Conservation (phyloP, 2,113 vertebrate genomes). For the Trematomus loennbergii region DNA sequence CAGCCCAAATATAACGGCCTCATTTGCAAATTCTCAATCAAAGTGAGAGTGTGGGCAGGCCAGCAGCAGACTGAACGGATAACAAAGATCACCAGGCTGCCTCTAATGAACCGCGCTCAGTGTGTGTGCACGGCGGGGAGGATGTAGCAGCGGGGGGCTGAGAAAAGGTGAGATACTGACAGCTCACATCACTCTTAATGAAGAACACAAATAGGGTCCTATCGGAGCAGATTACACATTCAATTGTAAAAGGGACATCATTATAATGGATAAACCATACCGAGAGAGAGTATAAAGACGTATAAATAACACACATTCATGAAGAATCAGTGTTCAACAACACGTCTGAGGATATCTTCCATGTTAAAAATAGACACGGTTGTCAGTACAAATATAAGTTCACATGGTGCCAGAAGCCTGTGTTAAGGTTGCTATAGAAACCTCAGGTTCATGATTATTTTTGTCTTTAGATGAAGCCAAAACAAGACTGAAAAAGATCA, state of each 20-base stretch:
- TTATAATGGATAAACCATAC: background rate
- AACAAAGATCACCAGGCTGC: constrained; percentile 76
- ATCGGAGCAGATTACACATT: background rate
- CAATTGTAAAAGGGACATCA: no score
- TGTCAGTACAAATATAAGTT: constrained; percentile 68
- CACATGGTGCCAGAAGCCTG: constrained; percentile 66
- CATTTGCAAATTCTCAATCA: constrained; percentile 81
- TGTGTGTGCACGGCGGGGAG: constrained; percentile 34
- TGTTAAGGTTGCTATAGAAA: constrained; percentile 85
- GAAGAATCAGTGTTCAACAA: constrained; percentile 17
- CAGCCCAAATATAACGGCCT: constrained; percentile 41
- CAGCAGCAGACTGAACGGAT: constrained; percentile 58
- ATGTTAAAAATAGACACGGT: constrained; percentile 71
- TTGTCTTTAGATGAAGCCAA: constrained; percentile 67
- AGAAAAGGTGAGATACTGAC: constrained; percentile 60
- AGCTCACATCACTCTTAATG: constrained; percentile 46
- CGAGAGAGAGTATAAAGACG: background rate
- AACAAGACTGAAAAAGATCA: constrained; percentile 36
- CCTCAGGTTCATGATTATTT: constrained; percentile 79
- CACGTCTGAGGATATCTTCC: constrained; percentile 44
- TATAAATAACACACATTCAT: background rate
- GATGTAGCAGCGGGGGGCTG: constrained; percentile 38
- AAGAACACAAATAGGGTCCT: constrained; percentile 4
- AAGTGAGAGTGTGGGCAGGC: constrained; percentile 54
- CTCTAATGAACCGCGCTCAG: constrained; percentile 69